Conservation (phyloP, 2,888 invertebrate genomes). For the Griposia aprilina region DNA sequence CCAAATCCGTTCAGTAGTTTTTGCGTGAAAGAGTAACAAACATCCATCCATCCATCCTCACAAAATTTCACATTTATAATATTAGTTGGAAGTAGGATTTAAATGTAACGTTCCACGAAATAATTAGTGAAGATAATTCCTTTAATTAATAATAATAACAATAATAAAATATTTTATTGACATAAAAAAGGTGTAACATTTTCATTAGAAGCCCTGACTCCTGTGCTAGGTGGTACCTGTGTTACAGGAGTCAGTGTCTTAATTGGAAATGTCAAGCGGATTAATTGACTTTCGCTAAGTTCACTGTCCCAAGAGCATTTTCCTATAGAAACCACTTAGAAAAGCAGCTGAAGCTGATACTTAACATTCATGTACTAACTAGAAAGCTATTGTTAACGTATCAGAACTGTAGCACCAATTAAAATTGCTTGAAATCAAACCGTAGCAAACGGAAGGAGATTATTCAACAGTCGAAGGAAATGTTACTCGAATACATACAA, state of each 20-base stretch:
- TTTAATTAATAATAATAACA: no score
- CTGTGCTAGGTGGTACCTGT: no score
- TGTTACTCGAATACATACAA: conserved; percentile 6
- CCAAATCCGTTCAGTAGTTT: no score
- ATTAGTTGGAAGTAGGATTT: not conserved
- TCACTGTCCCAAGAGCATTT: not conserved
- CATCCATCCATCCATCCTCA: no score
- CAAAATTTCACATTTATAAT: no score
- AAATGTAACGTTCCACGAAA: not conserved
- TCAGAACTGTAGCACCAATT: conserved; percentile 44
- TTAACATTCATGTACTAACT: not conserved
- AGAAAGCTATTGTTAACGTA: conserved; percentile 39
- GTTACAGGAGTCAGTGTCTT: no score
- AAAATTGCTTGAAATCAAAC: conserved; percentile 43
- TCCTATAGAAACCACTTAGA: not conserved
- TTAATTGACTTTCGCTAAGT: not conserved
- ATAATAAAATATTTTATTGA: no score
- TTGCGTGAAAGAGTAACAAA: no score
- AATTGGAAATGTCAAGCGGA: not conserved
- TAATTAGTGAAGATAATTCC: not conserved
- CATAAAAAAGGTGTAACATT: no score
- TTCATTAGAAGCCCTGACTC: no score
- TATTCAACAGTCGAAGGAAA: conserved; percentile 53
- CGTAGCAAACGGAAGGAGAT: conserved; percentile 47
- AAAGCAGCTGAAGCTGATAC: not conserved